Evolutionary conservation across 2,888 invertebrate species (phyloP).

Genomic region (Galeruca laticollis): DNA sequence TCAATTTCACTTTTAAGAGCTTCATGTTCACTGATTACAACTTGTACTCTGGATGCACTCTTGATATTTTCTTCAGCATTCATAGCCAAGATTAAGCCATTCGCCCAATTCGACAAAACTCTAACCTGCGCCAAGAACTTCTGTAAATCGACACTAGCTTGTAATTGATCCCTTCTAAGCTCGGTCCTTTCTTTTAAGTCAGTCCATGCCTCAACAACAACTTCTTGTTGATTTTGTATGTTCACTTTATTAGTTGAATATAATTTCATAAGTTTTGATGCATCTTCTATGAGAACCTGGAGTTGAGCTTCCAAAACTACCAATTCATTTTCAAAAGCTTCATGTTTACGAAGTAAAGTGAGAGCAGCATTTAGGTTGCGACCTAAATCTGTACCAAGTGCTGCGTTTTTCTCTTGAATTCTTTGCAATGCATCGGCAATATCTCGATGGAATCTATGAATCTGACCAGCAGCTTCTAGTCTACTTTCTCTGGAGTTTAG

Average conservation of each 20-base stretch:
- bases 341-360: slow-evolving; percentile 86
- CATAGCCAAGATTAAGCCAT: slow-evolving; percentile 81
- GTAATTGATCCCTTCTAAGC: slow-evolving; percentile 82
- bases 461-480: slow-evolving; percentile 94
- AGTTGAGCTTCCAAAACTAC: slow-evolving; percentile 92
- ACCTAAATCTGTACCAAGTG: slow-evolving; percentile 82
- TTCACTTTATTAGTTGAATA: slow-evolving; percentile 94
- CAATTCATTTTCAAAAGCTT: slow-evolving; percentile 93
- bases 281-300: slow-evolving; percentile 92
- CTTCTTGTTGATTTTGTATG: slow-evolving; percentile 87
- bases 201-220: slow-evolving; percentile 90
- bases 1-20: slow-evolving; percentile 88
- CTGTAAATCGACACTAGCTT: slow-evolving; percentile 90
- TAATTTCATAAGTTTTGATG: slow-evolving; percentile 84
- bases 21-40: slow-evolving; percentile 85
- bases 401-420: slow-evolving; percentile 90
- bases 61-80: slow-evolving; percentile 85
- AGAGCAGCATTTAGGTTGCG: slow-evolving; percentile 89
- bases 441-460: slow-evolving; percentile 97
- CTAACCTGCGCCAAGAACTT: slow-evolving; percentile 83
- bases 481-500: slow-evolving; percentile 89
- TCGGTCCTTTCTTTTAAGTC: slow-evolving; percentile 86
- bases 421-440: slow-evolving; percentile 90
- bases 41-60: slow-evolving; percentile 85
- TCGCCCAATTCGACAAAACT: slow-evolving; percentile 91